A percentile compares a stretch with the other conserved stretches of the same genome.
These are phyloP conservation scores for Prenolepis imparis DNA, from an alignment of 2,888 invertebrate species.

Conservation along the genomic window DNA sequence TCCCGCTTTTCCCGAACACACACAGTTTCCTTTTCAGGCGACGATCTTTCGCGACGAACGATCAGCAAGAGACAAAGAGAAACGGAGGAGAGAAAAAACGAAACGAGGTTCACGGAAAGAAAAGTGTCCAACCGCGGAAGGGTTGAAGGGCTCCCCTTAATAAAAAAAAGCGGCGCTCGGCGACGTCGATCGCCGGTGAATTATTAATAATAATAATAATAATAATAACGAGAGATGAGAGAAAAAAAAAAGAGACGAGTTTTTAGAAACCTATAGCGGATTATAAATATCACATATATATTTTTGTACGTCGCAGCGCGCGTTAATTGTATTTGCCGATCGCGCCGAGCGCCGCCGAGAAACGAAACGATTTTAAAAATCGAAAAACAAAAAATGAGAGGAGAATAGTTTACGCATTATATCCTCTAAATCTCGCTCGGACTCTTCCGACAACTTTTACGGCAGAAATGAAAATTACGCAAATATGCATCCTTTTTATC, in stretches of 20 bases:
- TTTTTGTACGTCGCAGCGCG: conserved; percentile 85
- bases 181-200: conserved; percentile 65
- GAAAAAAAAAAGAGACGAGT: conserved; percentile 76
- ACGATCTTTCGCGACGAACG: conserved; percentile 27
- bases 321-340: conserved; percentile 67
- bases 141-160: not conserved
- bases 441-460: not conserved
- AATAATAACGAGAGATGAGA: conserved; percentile 51
- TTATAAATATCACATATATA: conserved; percentile 85
- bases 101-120: conserved; percentile 8
- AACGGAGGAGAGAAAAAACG: conserved; percentile 28
- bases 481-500: not conserved
- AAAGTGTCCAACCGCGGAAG: not conserved
- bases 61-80: not conserved
- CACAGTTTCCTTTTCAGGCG: conserved; percentile 29
- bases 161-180: conserved; percentile 59
- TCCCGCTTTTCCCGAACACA: conserved; percentile 14
- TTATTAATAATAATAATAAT: conserved; percentile 8
- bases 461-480: not conserved
- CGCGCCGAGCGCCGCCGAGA: conserved; percentile 66
- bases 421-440: not conserved
- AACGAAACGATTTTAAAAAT: not conserved
- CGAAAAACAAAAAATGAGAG: not conserved
- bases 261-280: conserved; percentile 84
- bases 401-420: not conserved